These are phyloP conservation scores for Chloroceryle aenea DNA, from an alignment of 2,113 vertebrate species.

Conservation along the genomic window DNA sequence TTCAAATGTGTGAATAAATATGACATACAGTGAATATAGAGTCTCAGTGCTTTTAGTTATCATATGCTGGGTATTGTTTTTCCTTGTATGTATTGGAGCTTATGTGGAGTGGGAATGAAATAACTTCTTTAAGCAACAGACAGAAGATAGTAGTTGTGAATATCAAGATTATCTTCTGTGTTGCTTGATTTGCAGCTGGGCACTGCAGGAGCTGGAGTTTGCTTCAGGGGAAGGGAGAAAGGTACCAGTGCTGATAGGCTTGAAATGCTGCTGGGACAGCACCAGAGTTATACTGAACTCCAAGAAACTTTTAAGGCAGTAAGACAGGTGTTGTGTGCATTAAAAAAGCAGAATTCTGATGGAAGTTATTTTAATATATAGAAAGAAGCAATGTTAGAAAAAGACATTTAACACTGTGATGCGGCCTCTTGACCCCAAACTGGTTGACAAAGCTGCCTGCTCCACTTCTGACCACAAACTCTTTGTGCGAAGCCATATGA, in stretches of 20 bases:
- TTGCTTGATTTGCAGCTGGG: not conserved
- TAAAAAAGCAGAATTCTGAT: not conserved
- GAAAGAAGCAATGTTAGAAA: not conserved
- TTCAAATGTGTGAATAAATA: not conserved
- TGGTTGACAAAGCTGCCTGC: not conserved
- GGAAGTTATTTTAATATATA: not conserved
- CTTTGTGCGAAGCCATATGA: not conserved
- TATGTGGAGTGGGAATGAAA: not conserved
- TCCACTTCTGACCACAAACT: not conserved
- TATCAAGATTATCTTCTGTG: not conserved
- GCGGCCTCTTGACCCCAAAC: not conserved
- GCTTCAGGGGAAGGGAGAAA: not conserved
- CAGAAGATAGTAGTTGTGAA: too few relatives aligned
- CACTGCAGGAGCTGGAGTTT: not conserved
- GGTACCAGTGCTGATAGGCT: not conserved
- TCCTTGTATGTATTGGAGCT: not conserved
- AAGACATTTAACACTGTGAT: not conserved
- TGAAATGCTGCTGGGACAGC: not conserved
- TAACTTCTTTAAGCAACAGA: not conserved
- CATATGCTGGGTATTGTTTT: not conserved
- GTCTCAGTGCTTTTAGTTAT: not conserved
- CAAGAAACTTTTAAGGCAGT: not conserved
- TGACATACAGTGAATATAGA: not conserved
- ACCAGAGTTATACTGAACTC: not conserved
- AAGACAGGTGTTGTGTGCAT: not conserved